Evolutionary conservation across 92 coral and sea anemone species (phyloP).

Genomic region (Desmophyllum pertusum): DNA sequence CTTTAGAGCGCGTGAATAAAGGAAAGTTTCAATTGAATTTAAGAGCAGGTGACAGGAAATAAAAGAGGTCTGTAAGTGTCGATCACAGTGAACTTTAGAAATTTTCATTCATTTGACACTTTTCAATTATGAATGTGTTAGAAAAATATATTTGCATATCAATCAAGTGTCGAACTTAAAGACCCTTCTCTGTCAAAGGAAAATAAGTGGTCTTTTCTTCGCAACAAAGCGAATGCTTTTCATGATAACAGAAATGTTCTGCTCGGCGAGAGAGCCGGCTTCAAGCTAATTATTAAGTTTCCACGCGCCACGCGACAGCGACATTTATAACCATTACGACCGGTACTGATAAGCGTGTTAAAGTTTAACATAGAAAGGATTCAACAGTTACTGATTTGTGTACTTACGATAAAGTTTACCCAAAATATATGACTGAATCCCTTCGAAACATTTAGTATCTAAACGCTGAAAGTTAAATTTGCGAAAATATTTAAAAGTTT

Average conservation of each 20-base stretch:
- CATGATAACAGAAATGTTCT: background rate
- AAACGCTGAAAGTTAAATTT: background rate
- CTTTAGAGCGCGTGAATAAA: background rate
- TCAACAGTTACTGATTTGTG: background rate
- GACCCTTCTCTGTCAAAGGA: slow-evolving; percentile 13
- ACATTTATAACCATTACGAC: background rate
- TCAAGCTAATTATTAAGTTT: background rate
- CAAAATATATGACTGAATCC: background rate
- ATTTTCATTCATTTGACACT: slow-evolving; percentile 30
- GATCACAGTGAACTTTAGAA: slow-evolving; percentile 3
- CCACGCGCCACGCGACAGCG: background rate
- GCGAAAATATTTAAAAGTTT: background rate
- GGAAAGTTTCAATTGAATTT: slow-evolving; percentile 4
- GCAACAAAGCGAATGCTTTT: background rate
- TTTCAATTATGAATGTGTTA: slow-evolving; percentile 51
- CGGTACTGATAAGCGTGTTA: background rate
- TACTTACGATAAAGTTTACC: background rate
- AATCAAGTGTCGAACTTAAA: slow-evolving; percentile 23
- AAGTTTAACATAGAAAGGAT: background rate
- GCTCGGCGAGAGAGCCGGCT: background rate
- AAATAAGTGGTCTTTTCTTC: slow-evolving; percentile 18
- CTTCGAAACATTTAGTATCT: background rate
- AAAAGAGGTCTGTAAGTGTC: background rate
- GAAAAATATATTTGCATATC: slow-evolving; percentile 38
- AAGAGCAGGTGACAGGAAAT: slow-evolving; percentile 28